phyloP scores from a whole-genome alignment of 2,797 vertebrate genomes.

The Denticeps clupeoides region DNA sequence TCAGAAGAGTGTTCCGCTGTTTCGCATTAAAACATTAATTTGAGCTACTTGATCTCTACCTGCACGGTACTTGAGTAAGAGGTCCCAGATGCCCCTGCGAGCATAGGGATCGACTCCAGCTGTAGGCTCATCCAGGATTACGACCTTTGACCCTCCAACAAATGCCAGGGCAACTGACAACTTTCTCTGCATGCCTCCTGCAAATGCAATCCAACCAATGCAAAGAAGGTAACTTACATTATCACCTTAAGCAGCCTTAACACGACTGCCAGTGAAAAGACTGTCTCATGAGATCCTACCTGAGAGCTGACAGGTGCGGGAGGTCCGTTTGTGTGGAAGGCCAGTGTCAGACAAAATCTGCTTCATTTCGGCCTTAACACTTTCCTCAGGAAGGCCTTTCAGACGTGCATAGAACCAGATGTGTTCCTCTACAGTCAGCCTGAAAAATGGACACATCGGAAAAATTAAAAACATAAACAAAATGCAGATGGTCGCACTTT shows the following conservation, averaged over 20 bases:
- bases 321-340: slow-evolving; percentile 80
- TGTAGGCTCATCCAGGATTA: slow-evolving; percentile 95
- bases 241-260: too few species aligned
- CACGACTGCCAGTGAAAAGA: too few species aligned
- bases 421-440: slow-evolving; percentile 97
- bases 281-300: too few species aligned
- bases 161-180: slow-evolving; percentile 94
- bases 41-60: too few species aligned
- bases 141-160: slow-evolving; percentile 93
- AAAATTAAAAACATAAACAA: not conserved
- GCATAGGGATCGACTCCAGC: slow-evolving; percentile 96
- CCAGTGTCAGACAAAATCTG: slow-evolving; percentile 86
- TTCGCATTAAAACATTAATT: too few species aligned
- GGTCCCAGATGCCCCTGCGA: slow-evolving; percentile 94
- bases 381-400: slow-evolving; percentile 80
- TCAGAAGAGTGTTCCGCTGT: too few species aligned
- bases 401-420: slow-evolving; percentile 96
- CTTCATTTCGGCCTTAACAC: slow-evolving; percentile 84
- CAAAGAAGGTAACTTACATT: too few species aligned
- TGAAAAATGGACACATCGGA: slow-evolving; percentile 32
- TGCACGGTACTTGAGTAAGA: slow-evolving; percentile 89
- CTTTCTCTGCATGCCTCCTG: slow-evolving; percentile 96
- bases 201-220: slow-evolving; percentile 2
- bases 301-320: slow-evolving; percentile 78
- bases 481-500: too few species aligned